These are phyloP conservation scores for Aegypius monachus DNA, from an alignment of 2,113 vertebrate genomes.

Conservation along the genomic window DNA sequence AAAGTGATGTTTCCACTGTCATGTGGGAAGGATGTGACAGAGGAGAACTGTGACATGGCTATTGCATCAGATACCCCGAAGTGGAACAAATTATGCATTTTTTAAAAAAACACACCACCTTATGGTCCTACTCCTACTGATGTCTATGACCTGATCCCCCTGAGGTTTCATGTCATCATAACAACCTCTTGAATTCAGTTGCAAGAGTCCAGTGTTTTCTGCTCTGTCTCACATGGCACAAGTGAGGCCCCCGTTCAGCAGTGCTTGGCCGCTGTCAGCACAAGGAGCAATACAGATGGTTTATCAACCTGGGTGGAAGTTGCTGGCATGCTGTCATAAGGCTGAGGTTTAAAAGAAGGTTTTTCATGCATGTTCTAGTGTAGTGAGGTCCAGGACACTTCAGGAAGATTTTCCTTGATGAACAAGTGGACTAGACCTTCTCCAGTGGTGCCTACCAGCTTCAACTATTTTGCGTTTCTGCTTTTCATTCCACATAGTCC, in stretches of 20 bases:
- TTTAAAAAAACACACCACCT: neutral
- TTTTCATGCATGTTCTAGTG: neutral
- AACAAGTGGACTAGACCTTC: neutral
- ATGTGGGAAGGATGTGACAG: slow-evolving; percentile 46
- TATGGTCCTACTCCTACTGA: neutral
- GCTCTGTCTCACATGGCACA: neutral
- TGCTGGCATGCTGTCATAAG: neutral
- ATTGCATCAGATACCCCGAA: slow-evolving; percentile 30
- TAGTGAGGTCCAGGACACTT: neutral
- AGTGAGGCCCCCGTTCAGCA: neutral
- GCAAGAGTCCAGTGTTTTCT: neutral
- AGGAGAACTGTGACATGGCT: slow-evolving; percentile 4
- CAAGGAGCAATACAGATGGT: neutral
- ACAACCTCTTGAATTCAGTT: neutral
- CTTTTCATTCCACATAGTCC: neutral
- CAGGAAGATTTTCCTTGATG: neutral
- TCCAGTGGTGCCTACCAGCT: neutral
- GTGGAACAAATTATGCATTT: slow-evolving; percentile 19
- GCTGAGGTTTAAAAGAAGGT: neutral
- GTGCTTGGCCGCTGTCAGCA: neutral
- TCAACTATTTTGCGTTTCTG: neutral
- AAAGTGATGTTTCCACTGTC: slow-evolving; percentile 34
- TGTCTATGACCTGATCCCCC: neutral
- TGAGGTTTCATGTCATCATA: neutral
- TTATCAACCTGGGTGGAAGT: neutral